phyloP scores from a whole-genome alignment of 1,140 invertebrate species.

The Psix sp. region DNA sequence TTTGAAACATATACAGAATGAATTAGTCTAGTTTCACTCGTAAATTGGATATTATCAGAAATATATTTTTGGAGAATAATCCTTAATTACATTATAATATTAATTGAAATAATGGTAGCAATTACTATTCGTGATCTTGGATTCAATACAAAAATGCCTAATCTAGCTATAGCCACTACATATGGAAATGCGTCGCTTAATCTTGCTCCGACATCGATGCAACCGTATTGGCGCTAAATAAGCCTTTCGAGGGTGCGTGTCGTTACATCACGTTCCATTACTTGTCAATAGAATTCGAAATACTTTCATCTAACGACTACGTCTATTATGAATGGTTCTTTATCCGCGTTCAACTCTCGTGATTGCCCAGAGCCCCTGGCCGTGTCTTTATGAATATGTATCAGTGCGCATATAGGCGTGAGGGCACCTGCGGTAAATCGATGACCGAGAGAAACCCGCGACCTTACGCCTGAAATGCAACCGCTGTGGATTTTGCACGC shows the following conservation, averaged over 20 bases:
- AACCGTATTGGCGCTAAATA: conserved; percentile 12
- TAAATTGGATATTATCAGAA: too few species aligned
- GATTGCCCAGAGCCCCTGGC: conserved; percentile 5
- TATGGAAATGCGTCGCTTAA: conserved; percentile 20
- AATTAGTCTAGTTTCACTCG: too few species aligned
- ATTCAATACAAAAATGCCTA: too few species aligned
- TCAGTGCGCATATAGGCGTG: background rate
- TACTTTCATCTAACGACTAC: conserved; percentile 12
- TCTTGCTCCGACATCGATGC: conserved; percentile 4
- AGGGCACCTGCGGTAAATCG: conserved; percentile 14
- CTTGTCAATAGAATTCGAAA: conserved; percentile 28
- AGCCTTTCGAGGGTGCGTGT: conserved; percentile 18
- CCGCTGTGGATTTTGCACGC: conserved; percentile 12
- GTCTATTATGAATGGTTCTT: conserved; percentile 26
- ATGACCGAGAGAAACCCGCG: conserved; percentile 24
- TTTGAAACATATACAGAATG: too few species aligned
- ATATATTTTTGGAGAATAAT: too few species aligned
- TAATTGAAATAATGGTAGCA: too few species aligned
- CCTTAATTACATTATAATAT: too few species aligned
- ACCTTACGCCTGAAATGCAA: conserved; percentile 19
- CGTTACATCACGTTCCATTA: conserved; percentile 24
- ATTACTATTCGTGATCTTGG: too few species aligned
- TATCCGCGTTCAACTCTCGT: conserved; percentile 6
- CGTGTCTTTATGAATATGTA: conserved; percentile 27
- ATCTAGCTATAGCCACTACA: conserved; percentile 16